Evolutionary conservation across 2,797 vertebrate genomes (phyloP).

Genomic region (Thamnophis elegans): DNA sequence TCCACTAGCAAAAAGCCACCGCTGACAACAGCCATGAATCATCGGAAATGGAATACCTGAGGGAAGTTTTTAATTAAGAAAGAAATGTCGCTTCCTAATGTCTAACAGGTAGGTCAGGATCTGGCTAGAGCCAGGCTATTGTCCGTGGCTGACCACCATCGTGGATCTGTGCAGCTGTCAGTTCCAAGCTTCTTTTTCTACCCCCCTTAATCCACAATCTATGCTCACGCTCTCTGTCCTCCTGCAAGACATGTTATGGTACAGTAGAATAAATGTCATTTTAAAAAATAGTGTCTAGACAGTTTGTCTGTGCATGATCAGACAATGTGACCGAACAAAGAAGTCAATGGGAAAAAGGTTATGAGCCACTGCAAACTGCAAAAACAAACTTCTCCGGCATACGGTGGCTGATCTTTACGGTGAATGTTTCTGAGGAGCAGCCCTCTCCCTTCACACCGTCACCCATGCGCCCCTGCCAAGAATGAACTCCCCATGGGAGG

Average conservation of each 20-base stretch:
- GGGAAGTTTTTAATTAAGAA: conserved; percentile 8
- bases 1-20: conserved; percentile 3
- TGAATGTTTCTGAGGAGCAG: neutral
- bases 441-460: neutral
- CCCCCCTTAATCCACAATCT: conserved; percentile 43
- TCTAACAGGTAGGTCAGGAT: conserved; percentile 38
- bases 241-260: conserved; percentile 21
- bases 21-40: conserved; percentile 35
- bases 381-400: conserved; percentile 30
- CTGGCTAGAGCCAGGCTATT: conserved; percentile 26
- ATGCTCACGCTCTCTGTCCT: conserved; percentile 38
- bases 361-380: conserved; percentile 23
- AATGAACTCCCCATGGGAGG: neutral
- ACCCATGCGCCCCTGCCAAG: neutral
- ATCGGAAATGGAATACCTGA: conserved; percentile 46
- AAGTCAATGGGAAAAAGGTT: conserved; percentile 46
- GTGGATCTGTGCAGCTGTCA: conserved; percentile 43
- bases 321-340: conserved; percentile 47
- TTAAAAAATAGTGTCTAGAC: conserved; percentile 61
- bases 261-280: conserved; percentile 16
- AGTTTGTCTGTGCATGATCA: conserved; percentile 51
- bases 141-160: neutral
- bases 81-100: conserved; percentile 27
- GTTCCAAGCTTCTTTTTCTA: conserved; percentile 50
- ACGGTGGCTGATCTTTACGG: neutral